Conservation (phyloP, 2,888 invertebrate species). For the Xanthia icteritia region DNA sequence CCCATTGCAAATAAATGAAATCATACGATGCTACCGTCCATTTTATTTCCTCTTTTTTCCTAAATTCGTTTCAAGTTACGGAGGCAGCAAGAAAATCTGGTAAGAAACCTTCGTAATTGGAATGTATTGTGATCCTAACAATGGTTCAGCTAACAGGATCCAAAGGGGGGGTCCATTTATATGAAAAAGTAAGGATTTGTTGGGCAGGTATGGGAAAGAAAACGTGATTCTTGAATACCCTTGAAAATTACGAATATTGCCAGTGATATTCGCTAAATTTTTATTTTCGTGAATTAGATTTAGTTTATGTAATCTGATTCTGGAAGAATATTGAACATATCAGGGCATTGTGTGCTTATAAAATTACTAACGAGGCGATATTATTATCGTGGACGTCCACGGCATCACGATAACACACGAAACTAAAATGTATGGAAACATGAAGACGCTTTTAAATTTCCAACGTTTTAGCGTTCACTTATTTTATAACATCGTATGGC, state of each 20-base stretch:
- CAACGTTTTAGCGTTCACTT: no score
- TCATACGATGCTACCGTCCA: conserved; percentile 29
- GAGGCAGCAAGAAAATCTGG: conserved; percentile 61
- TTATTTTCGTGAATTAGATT: conserved; percentile 5
- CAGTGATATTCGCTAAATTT: conserved; percentile 17
- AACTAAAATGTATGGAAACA: no score
- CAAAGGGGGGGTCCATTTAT: conserved; percentile 73
- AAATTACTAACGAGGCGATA: no score
- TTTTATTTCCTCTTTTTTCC: conserved; percentile 44
- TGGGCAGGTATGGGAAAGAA: conserved; percentile 54
- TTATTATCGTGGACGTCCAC: no score
- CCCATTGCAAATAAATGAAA: conserved; percentile 32
- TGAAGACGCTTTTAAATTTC: no score
- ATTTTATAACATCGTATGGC: no score
- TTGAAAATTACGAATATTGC: conserved; percentile 40
- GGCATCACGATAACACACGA: no score
- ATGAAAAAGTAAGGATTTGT: conserved; percentile 69
- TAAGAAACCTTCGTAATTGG: conserved; percentile 73
- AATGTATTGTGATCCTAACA: conserved; percentile 78
- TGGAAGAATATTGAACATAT: not conserved
- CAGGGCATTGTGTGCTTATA: no score
- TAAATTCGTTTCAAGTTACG: conserved; percentile 56
- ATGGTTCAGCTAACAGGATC: conserved; percentile 74
- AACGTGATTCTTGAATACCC: conserved; percentile 44
- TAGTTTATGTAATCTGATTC: conserved; percentile 3